Conservation (phyloP, 1,140 invertebrate genomes). For the Heterodera carotae region DNA sequence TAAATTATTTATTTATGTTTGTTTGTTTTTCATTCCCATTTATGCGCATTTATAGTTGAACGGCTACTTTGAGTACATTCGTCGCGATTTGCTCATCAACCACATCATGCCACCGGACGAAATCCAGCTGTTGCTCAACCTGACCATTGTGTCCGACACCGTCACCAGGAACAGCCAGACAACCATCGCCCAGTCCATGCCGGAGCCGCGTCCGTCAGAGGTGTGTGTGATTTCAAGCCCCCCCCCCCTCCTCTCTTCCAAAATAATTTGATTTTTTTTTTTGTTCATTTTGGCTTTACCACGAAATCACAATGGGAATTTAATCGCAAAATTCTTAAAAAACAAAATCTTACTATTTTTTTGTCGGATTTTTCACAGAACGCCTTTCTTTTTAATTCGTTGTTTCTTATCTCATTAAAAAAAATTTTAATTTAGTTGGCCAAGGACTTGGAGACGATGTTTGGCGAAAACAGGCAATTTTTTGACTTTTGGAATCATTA, state of each 20-base stretch:
- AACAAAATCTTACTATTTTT: too few species aligned
- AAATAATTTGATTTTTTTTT: too few species aligned
- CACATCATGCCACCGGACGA: constrained; percentile 58
- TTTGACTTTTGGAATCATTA: too few species aligned
- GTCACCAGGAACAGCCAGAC: constrained; percentile 52
- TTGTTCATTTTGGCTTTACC: too few species aligned
- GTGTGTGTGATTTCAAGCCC: too few species aligned
- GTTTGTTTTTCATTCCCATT: too few species aligned
- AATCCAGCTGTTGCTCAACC: constrained; percentile 49
- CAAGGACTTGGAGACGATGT: constrained; percentile 42
- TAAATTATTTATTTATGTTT: too few species aligned
- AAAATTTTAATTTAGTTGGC: constrained; percentile 35
- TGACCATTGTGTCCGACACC: constrained; percentile 62
- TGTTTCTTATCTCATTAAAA: too few species aligned
- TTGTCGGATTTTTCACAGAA: neutral
- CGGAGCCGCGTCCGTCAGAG: constrained; percentile 35
- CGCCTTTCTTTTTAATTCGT: constrained; percentile 36
- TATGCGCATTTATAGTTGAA: constrained; percentile 54
- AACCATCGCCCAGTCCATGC: constrained; percentile 12
- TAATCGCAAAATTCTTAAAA: too few species aligned
- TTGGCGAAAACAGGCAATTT: constrained; percentile 19
- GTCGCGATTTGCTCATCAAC: constrained; percentile 56
- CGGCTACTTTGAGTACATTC: constrained; percentile 65
- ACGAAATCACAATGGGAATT: too few species aligned
- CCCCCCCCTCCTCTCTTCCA: too few species aligned